phyloP scores from a whole-genome alignment of 2,888 invertebrate genomes.

The Diarsia dahlii region DNA sequence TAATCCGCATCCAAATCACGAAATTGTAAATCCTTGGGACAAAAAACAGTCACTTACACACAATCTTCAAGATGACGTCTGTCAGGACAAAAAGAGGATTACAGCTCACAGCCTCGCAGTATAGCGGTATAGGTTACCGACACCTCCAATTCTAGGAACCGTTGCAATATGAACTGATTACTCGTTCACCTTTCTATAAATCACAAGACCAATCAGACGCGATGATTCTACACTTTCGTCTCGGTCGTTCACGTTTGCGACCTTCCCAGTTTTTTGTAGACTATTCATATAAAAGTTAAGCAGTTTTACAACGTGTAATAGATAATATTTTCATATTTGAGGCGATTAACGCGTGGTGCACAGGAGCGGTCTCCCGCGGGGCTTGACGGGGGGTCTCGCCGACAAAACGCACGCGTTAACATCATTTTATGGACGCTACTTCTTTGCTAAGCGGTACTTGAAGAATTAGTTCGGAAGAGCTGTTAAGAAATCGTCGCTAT shows the following conservation, averaged over 20 bases:
- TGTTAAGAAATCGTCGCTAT: conserved; percentile 11
- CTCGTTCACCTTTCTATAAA: conserved; percentile 66
- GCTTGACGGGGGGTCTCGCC: conserved; percentile 79
- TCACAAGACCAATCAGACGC: conserved; percentile 67
- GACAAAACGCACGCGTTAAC: conserved; percentile 73
- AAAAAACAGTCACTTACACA: conserved; percentile 37
- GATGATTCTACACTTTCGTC: conserved; percentile 69
- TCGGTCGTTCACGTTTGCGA: conserved; percentile 69
- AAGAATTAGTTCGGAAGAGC: conserved; percentile 35
- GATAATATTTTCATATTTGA: conserved; percentile 82
- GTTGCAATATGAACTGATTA: conserved; percentile 65
- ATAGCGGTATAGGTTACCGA: conserved; percentile 55
- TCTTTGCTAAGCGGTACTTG: conserved; percentile 50
- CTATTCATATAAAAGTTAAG: conserved; percentile 61
- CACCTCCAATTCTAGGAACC: conserved; percentile 51
- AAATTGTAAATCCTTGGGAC: conserved; percentile 15
- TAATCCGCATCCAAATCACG: conserved; percentile 30
- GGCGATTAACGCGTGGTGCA: conserved; percentile 77
- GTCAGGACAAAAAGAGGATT: conserved; percentile 32
- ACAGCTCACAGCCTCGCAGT: conserved; percentile 35
- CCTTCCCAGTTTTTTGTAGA: conserved; percentile 57
- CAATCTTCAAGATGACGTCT: conserved; percentile 23
- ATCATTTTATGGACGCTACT: conserved; percentile 71
- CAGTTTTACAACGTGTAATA: conserved; percentile 76
- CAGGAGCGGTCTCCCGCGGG: conserved; percentile 85